phyloP scores from a whole-genome alignment of 2,888 invertebrate species.

The Amiota minor region DNA sequence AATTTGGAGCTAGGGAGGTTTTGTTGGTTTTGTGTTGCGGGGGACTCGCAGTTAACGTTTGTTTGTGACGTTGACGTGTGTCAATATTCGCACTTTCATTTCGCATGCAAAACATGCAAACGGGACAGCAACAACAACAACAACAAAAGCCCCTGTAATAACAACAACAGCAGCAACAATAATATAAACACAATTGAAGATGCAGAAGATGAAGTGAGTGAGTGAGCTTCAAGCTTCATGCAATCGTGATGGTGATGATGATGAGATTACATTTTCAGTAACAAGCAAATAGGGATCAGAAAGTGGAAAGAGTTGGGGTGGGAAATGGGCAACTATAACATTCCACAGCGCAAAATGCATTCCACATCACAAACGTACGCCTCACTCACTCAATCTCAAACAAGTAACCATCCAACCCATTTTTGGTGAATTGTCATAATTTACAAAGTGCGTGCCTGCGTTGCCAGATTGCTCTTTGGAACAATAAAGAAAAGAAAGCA shows the following conservation, averaged over 20 bases:
- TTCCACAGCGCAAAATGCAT: neutral
- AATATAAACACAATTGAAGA: no score
- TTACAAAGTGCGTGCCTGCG: neutral
- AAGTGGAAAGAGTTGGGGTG: no score
- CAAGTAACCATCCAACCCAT: no score
- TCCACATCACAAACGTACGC: neutral
- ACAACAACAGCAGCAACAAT: neutral
- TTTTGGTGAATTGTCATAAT: slow-evolving; percentile 26
- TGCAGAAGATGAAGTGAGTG: no score
- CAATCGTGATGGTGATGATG: neutral
- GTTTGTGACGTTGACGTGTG: slow-evolving; percentile 29
- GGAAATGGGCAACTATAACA: neutral
- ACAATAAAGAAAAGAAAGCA: neutral
- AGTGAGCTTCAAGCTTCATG: neutral
- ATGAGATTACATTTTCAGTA: slow-evolving; percentile 20
- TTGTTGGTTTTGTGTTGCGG: neutral
- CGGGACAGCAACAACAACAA: neutral
- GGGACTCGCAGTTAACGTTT: neutral
- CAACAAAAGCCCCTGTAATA: neutral
- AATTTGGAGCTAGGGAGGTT: neutral
- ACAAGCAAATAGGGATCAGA: no score
- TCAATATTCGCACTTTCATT: slow-evolving; percentile 39
- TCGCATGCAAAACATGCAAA: slow-evolving; percentile 35
- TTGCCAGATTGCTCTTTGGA: slow-evolving; percentile 5
- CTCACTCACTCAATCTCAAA: no score